Evolutionary conservation across 1,140 invertebrate species (phyloP), one percentile per base, ranked within the genome.

Genomic region (Calliphora vicina): DNA sequence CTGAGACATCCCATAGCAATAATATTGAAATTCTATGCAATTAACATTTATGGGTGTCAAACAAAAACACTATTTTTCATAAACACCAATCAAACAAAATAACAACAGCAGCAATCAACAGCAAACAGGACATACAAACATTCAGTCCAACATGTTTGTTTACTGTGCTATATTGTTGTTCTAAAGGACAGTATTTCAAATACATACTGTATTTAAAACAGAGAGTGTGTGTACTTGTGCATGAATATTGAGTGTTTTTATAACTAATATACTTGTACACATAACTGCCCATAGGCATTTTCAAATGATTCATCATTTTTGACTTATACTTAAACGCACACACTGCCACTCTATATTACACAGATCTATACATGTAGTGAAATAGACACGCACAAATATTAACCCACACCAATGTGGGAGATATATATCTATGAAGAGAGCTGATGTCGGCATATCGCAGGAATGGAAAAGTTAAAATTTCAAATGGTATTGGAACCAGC

Each of bases 301-400:
- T 45, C 43, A 78, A 78, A 78, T 78, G 74, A 78, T 78, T 78
- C 74, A 78, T 78, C 35, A 78, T 67, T 67, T 67, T 67, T 67
- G 61, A 67, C 61, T 67, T 67, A 23, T 1, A 23, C 61, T 17
- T 23, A 67, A 23, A 23, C 4, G 20, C n/a, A 67, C 50, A 57
- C 61, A 67, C 20, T 67, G 5, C 20, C 29, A 4, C 8, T n/a
- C n/a, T n/a, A n/a, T n/a, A n/a, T n/a, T n/a, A n/a, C 50, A 61
- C 50, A 61, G n/a, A 61, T 17, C 12, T 43, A 43, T 43, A 6
- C 42, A 43, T 17, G 45, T 35, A 35, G 29, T 35, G 29, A 35
- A 35, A 35, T 35, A 8, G 29, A 8, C 45, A 50, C 45, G 15
- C 45, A 50, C 10, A 50, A 17, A 50, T 13, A 50, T 50, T 13